Conservation (phyloP, 2,113 vertebrate genomes). For the Anolis carolinensis region DNA sequence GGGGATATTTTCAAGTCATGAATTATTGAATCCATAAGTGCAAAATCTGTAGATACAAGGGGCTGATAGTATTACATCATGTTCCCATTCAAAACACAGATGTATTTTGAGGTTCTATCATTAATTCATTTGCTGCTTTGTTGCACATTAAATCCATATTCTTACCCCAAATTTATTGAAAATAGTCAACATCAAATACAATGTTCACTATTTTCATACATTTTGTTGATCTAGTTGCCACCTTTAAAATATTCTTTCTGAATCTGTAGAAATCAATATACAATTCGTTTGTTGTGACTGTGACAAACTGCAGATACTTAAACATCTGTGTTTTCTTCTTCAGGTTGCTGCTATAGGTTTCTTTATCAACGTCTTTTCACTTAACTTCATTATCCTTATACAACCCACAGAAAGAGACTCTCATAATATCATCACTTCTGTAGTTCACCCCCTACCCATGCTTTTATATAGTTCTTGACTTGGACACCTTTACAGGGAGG, state of each 20-base stretch:
- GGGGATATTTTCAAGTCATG: no score
- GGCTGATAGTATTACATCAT: no score
- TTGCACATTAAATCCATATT: neutral
- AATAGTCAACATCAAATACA: neutral
- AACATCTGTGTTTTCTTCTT: neutral
- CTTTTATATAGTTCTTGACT: neutral
- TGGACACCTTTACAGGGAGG: neutral
- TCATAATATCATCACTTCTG: neutral
- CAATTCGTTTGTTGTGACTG: neutral
- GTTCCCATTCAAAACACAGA: no score
- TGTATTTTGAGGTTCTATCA: no score
- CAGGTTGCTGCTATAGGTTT: neutral
- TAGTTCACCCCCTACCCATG: neutral
- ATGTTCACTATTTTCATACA: no score
- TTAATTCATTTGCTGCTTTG: neutral
- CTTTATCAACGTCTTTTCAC: neutral
- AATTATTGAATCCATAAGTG: no score
- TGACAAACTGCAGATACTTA: neutral
- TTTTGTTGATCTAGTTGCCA: no score
- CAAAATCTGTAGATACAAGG: no score
- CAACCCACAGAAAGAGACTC: neutral
- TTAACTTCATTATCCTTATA: neutral
- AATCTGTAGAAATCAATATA: neutral
- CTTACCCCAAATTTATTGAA: neutral
- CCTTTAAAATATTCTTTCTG: neutral